Conservation (phyloP, 2,888 invertebrate genomes). For the Agriopis marginaria region DNA sequence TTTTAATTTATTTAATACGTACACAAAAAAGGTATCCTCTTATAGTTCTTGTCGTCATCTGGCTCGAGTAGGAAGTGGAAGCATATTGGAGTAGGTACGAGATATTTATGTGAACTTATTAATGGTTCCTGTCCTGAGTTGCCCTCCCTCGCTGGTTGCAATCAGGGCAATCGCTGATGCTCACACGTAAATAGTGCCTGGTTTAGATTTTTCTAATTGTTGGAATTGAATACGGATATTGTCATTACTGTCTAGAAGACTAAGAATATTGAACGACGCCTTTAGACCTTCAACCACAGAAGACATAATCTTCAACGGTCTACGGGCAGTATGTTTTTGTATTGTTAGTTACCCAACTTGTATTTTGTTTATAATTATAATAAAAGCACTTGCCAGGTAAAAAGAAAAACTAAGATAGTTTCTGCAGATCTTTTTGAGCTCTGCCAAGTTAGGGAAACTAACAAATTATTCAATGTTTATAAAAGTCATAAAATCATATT, state of each 20-base stretch:
- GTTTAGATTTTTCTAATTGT: conserved; percentile 39
- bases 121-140: conserved; percentile 27
- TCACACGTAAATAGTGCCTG: conserved; percentile 22
- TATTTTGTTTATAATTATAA: no score
- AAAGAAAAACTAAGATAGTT: no score
- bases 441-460: neutral
- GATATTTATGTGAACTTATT: conserved; percentile 28
- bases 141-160: conserved; percentile 21
- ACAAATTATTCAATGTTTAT: no score
- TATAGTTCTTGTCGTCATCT: neutral
- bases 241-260: neutral
- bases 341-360: no score
- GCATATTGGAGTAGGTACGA: conserved; percentile 22
- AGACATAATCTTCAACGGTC: no score
- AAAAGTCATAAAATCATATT: no score
- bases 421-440: neutral
- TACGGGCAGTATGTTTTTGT: no score
- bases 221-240: conserved; percentile 30
- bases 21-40: neutral
- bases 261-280: no score
- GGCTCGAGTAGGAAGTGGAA: conserved; percentile 23
- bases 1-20: neutral
- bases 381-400: no score
- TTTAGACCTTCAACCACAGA: no score
- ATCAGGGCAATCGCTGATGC: conserved; percentile 27